These are phyloP conservation scores for Pissodes strobi DNA, from an alignment of 1,140 invertebrate genomes.

Conservation along the genomic window DNA sequence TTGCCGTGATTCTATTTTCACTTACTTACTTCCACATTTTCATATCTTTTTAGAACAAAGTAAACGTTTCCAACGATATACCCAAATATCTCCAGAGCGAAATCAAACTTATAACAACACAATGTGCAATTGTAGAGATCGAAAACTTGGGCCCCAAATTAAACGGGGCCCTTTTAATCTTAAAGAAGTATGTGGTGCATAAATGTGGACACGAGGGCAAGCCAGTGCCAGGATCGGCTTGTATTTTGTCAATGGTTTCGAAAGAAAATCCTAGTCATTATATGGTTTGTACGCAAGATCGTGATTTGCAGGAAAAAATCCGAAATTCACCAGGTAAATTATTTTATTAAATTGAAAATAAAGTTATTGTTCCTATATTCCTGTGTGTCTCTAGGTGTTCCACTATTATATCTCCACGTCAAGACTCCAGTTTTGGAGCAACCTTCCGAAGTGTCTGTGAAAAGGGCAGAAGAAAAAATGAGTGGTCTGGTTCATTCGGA, in stretches of 20 bases:
- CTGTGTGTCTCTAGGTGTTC: slow-evolving; percentile 75
- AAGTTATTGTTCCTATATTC: too few relatives aligned
- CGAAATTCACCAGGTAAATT: slow-evolving; percentile 62
- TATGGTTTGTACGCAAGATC: slow-evolving; percentile 82
- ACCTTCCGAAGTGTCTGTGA: slow-evolving; percentile 71
- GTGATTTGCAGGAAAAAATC: slow-evolving; percentile 71
- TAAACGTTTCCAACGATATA: slow-evolving; percentile 90
- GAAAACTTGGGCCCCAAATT: slow-evolving; percentile 81
- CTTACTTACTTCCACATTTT: too few relatives aligned
- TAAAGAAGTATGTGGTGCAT: slow-evolving; percentile 86
- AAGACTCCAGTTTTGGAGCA: slow-evolving; percentile 84
- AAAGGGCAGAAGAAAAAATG: slow-evolving; percentile 61
- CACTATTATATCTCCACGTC: slow-evolving; percentile 82
- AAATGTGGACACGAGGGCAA: slow-evolving; percentile 82
- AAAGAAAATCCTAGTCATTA: slow-evolving; percentile 75
- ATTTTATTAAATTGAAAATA: too few relatives aligned
- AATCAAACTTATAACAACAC: slow-evolving; percentile 87
- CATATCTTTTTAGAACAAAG: slow-evolving; percentile 69
- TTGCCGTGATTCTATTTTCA: neutral
- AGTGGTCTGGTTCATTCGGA: slow-evolving; percentile 51
- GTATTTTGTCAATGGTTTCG: slow-evolving; percentile 77
- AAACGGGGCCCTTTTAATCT: slow-evolving; percentile 80
- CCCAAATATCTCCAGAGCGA: slow-evolving; percentile 88
- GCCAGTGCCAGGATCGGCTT: slow-evolving; percentile 73
- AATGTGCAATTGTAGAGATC: slow-evolving; percentile 88